Evolutionary conservation across 2,113 vertebrate genomes (phyloP), one percentile per base, ranked within the genome.

Genomic region (Stomatorhinus ivindoensis): DNA sequence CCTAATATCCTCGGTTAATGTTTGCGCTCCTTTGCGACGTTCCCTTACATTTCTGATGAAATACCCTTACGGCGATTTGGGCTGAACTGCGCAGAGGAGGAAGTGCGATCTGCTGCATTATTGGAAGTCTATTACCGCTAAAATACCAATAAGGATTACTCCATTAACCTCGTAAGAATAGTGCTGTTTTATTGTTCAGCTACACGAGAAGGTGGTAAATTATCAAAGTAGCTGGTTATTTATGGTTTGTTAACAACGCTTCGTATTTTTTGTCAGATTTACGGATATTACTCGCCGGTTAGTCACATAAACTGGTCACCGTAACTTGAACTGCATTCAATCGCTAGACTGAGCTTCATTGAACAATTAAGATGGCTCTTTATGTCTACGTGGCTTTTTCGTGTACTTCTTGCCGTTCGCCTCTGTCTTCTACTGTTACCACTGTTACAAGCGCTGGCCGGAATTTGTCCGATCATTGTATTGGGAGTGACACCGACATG

Each of bases 1-100:
- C 93, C 94, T 93, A 88, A 35, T 1, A 5, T 1, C 11, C 19
- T 21, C 39, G 6, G 35, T 80, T 69, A 47, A 27, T 58, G 47
- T 42, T 9, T 35, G 1, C 0, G 17, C 53, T 90, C 7, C 82
- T 92, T 91, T n/a, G 1, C 6, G 91, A 92, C 93, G 88, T 73
- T 93, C 93, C 93, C 93, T 93, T 8, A 19, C 21, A 1, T 94
- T 91, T 95, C 95, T 96, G 95, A 96, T 95, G 95, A 95, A 95
- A 96, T 95, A 93, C 88, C 86, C 9, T 10, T 31, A 69, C 39
- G 82, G 48, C 61, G 87, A 90, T 19, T 55, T 11, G 87, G n/a
- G 21, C 61, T 53, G 50, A 50, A 61, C 50, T 13, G 69, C 27
- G 47, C 31, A 51, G 86, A 55, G 39, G 42, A 84, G 76, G 73